Conservation (phyloP, 2,888 invertebrate genomes). For the Crocallis elinguaria region DNA sequence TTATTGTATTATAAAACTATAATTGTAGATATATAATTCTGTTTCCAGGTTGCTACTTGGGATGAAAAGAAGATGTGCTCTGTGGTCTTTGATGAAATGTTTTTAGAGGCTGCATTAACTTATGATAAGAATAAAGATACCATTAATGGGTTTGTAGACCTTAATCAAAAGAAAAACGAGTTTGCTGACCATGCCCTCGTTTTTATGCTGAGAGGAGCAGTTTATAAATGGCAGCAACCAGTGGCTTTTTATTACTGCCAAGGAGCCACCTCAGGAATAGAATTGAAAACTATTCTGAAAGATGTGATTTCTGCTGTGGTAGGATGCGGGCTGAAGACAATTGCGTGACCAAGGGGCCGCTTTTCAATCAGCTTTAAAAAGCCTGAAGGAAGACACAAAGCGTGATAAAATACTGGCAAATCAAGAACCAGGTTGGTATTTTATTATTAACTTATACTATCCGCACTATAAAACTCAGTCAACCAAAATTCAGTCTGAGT, state of each 20-base stretch:
- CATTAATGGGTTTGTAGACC: constrained; percentile 6
- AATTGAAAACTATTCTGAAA: constrained; percentile 16
- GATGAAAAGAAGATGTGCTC: neutral
- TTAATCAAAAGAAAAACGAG: constrained; percentile 7
- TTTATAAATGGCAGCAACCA: constrained; percentile 26
- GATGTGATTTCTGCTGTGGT: constrained; percentile 9
- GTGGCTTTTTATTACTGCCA: constrained; percentile 28
- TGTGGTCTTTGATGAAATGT: neutral
- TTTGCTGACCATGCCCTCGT: constrained; percentile 26
- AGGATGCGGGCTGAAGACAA: constrained; percentile 12
- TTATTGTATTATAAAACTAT: neutral
- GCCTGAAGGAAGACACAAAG: constrained; percentile 1
- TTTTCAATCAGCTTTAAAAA: neutral
- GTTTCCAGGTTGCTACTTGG: neutral
- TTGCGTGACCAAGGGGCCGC: constrained; percentile 12
- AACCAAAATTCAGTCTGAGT: too few relatives aligned
- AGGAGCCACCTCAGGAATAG: constrained; percentile 8
- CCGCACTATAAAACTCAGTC: too few relatives aligned
- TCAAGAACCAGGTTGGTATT: neutral
- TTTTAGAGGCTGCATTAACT: neutral
- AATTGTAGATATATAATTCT: neutral
- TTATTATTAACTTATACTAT: too few relatives aligned
- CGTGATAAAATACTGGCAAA: constrained; percentile 8
- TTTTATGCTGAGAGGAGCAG: constrained; percentile 25
- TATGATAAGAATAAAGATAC: constrained; percentile 1